Percentiles rank a stretch among this genome's conserved stretches.
phyloP scores from a whole-genome alignment of 2,888 invertebrate genomes.

The Megalurothrips usitatus region DNA sequence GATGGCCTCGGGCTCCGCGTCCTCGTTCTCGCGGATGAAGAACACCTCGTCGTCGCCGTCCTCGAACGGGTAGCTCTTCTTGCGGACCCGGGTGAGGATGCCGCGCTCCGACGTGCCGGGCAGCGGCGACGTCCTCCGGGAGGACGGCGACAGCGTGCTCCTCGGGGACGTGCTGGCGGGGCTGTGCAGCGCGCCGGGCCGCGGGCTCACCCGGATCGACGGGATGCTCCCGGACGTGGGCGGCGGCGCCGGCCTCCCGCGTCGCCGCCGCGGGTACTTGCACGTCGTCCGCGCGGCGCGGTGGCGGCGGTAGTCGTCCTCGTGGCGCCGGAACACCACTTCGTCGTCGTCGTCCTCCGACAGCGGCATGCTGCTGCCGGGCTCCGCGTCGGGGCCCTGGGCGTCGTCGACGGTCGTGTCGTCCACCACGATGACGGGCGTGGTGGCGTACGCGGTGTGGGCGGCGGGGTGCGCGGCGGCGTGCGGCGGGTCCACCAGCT shows the following conservation, averaged over 20 bases:
- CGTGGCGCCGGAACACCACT: not conserved
- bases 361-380: not conserved
- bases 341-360: slow-evolving; percentile 6
- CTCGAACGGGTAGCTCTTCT: slow-evolving; percentile 19
- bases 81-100: slow-evolving; percentile 8
- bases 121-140: not conserved
- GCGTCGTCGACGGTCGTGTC: not conserved
- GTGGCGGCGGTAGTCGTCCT: not conserved
- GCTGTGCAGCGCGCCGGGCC: not conserved
- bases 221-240: not conserved
- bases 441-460: not conserved
- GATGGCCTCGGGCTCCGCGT: slow-evolving; percentile 16
- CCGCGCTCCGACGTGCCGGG: slow-evolving; percentile 5
- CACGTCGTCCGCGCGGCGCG: not conserved
- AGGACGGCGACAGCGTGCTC: not conserved
- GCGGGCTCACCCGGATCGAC: not conserved
- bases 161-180: not conserved
- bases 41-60: slow-evolving; percentile 20
- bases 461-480: not conserved
- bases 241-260: not conserved
- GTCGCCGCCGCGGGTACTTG: not conserved
- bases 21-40: slow-evolving; percentile 12
- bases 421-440: slow-evolving; percentile 13
- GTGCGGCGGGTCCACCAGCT: not conserved
- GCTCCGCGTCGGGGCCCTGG: not conserved